A percentile compares a stretch with the other conserved stretches of the same genome.
phyloP scores from a whole-genome alignment of 2,797 vertebrate genomes.

The Knipowitschia caucasica region DNA sequence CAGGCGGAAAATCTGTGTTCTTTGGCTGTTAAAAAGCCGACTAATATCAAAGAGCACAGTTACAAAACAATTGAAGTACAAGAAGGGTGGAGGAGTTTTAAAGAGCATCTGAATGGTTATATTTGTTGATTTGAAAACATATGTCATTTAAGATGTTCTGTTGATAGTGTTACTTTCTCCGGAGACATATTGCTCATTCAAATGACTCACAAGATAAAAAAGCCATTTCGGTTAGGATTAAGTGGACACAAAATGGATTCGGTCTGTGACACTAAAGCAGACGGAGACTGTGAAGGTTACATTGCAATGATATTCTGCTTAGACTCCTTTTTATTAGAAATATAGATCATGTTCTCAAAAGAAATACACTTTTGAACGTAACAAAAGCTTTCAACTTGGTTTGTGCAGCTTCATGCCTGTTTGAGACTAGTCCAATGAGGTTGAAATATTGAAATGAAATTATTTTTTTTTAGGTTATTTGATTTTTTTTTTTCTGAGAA shows the following conservation, averaged over 20 bases:
- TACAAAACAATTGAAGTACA: too few species aligned
- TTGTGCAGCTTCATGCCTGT: background rate
- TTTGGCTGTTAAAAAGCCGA: background rate
- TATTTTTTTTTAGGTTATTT: background rate
- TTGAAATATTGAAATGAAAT: background rate
- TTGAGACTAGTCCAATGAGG: background rate
- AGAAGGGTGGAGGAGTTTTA: too few species aligned
- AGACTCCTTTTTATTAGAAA: background rate
- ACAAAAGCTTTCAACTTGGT: background rate
- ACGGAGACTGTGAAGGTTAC: background rate
- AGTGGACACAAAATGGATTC: conserved; percentile 19
- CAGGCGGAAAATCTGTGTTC: conserved; percentile 18
- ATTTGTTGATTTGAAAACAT: too few species aligned
- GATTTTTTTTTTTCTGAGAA: background rate
- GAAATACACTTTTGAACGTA: too few species aligned
- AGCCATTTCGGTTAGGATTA: conserved; percentile 24
- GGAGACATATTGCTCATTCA: conserved; percentile 24
- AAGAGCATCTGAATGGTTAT: too few species aligned
- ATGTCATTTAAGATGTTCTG: background rate
- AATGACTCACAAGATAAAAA: conserved; percentile 22
- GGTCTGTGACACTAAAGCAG: background rate
- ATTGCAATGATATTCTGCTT: background rate
- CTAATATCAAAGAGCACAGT: conserved; percentile 2
- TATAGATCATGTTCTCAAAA: too few species aligned
- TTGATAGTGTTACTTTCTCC: background rate